A percentile compares a stretch with the other conserved stretches of the same genome.
Conservation (phyloP, 1,140 invertebrate species). For the Drosophila takahashii region DNA sequence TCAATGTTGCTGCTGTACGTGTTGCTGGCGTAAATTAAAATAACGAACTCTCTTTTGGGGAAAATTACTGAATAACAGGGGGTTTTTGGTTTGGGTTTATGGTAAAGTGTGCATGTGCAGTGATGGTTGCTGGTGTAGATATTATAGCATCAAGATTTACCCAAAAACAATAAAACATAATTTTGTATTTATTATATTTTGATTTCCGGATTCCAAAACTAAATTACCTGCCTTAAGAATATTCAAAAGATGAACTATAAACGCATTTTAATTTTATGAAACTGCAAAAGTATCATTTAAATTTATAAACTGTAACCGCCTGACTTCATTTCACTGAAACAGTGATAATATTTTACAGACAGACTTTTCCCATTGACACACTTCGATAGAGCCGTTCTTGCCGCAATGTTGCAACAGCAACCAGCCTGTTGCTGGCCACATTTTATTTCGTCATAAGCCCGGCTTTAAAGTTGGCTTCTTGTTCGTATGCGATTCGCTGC, state of each 20-base stretch:
- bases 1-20: background rate
- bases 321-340: no score
- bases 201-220: no score
- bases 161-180: no score
- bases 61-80: background rate
- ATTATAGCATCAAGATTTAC: background rate
- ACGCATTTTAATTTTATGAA: no score
- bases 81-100: background rate
- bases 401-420: conserved; percentile 10
- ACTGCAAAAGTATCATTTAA: no score
- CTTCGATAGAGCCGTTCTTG: background rate
- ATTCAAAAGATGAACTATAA: no score
- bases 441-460: conserved; percentile 21
- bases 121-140: no score
- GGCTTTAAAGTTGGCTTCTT: conserved; percentile 17
- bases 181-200: no score
- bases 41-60: background rate
- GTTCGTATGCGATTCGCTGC: background rate
- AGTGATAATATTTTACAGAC: no score
- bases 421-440: conserved; percentile 13
- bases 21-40: conserved; percentile 13
- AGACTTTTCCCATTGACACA: background rate
- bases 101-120: background rate
- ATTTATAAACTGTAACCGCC: no score
- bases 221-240: no score